Evolutionary conservation across 2,888 invertebrate genomes (phyloP).

Genomic region (Oligia strigilis): DNA sequence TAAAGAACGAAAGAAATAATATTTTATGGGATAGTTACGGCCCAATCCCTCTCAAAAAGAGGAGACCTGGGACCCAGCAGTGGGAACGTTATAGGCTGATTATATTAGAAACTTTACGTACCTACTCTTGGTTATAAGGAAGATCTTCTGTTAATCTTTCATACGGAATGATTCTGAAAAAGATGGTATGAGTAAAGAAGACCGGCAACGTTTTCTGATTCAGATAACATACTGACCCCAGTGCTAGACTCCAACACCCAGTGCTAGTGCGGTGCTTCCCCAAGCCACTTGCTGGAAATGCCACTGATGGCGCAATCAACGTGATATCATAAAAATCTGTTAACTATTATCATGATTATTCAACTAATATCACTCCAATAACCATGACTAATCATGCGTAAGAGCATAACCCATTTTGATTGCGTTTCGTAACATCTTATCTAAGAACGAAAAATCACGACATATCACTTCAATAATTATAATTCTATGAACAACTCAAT

Average conservation of each 20-base stretch:
- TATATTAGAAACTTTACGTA: background rate
- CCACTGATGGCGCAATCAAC: too few species aligned
- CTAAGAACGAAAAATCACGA: conserved; percentile 47
- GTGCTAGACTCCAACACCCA: too few species aligned
- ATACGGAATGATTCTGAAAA: background rate
- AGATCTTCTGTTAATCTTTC: background rate
- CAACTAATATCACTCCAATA: conserved; percentile 23
- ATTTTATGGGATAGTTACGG: background rate
- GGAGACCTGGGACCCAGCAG: background rate
- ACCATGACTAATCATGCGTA: conserved; percentile 38
- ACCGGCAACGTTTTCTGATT: background rate
- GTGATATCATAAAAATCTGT: too few species aligned
- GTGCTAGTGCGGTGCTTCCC: too few species aligned
- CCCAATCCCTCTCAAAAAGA: background rate
- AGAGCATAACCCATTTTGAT: conserved; percentile 15
- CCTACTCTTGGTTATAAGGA: background rate
- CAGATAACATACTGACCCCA: background rate
- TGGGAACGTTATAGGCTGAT: background rate
- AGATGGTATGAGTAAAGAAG: background rate
- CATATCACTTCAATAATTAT: conserved; percentile 25
- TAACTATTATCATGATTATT: background rate
- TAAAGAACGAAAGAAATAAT: background rate
- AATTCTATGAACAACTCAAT: conserved; percentile 56
- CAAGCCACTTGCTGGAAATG: too few species aligned
- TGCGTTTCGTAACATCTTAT: conserved; percentile 49